Percentiles rank a stretch among this genome's conserved stretches.
Evolutionary conservation across 1,140 invertebrate species (phyloP).

Genomic region (Campodea augens): DNA sequence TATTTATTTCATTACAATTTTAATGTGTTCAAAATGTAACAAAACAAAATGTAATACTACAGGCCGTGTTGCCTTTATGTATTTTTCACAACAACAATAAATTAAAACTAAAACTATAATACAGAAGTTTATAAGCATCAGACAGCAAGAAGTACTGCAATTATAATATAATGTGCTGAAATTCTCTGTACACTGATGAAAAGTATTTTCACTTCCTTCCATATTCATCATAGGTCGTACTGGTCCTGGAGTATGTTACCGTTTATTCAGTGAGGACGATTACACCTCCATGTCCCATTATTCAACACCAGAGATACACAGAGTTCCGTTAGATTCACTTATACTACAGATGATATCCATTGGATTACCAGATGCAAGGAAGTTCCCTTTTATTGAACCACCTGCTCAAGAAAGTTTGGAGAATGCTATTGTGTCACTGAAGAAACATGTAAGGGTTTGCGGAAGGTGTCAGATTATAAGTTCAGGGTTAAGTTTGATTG

Average conservation of each 20-base stretch:
- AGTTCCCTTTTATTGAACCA: slow-evolving; percentile 90
- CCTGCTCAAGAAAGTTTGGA: slow-evolving; percentile 66
- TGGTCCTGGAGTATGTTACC: slow-evolving; percentile 53
- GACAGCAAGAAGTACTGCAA: no score
- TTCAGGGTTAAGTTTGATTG: background rate
- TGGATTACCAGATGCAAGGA: slow-evolving; percentile 72
- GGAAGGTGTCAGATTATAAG: no score
- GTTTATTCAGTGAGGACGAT: slow-evolving; percentile 73
- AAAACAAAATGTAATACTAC: no score
- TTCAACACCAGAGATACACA: slow-evolving; percentile 72
- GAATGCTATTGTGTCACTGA: slow-evolving; percentile 63
- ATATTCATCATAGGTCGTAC: slow-evolving; percentile 24
- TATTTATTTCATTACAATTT: no score
- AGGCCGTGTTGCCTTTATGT: no score
- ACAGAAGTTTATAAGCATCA: no score
- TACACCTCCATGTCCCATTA: slow-evolving; percentile 59
- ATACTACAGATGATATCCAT: slow-evolving; percentile 88
- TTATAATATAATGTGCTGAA: no score
- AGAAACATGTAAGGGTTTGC: slow-evolving; percentile 50
- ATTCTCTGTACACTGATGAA: background rate
- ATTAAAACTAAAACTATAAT: no score
- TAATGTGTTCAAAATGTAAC: no score
- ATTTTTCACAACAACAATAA: no score
- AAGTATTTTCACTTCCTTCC: no score
- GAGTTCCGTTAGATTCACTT: slow-evolving; percentile 81